Base-by-base conservation (phyloP, 2,113 vertebrate genomes). In the Petroica traversi region DNA sequence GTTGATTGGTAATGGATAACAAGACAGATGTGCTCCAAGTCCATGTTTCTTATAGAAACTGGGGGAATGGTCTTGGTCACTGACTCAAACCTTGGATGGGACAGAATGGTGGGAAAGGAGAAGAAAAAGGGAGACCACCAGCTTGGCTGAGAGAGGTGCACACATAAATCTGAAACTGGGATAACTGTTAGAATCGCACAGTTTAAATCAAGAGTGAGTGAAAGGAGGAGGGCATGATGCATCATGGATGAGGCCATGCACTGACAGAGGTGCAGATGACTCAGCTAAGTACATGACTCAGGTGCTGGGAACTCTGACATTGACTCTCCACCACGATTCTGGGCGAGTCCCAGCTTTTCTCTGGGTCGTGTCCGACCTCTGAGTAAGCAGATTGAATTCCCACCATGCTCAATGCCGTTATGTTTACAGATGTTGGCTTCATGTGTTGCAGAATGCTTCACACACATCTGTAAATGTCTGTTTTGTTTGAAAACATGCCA, bases 301-400 rank as follows among this genome's bases (percentile, higher is more conserved):
- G 91, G 87, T 89, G 74, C 87, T 93, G 92, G 93, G 77, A 94
- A 89, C 58, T 82, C 54, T 93, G 87, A 91, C 66, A 82, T 12
- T 64, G 85, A 66, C 75, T 81, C 34, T 58, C 88, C 92, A 63
- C 54, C 57, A 36, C 5, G 10, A 40, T 68, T 55, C 59, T 81
- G 81, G 77, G 63, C 8, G 58, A 95, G 69, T 73, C 77, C 29
- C 74, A 93, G 63, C 80, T 96, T 89, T 95, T 73, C 40, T 91
- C 12, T 83, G 78, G 72, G 71, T 82, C 3, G 22, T 62, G 19
- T 82, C 75, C 0, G 9, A 85, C 38, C 16, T 89, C 80, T 92
- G 91, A 97, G 66, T 95, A 89, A 96, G 87, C 52, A 85, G n/a
- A 8, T 10, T 82, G 38, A 69, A 46, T 61, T 93, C 87, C 69